Percentiles rank a stretch among this genome's conserved stretches.
Conservation (phyloP, 2,797 vertebrate genomes). For the Anolis apletophallus region DNA sequence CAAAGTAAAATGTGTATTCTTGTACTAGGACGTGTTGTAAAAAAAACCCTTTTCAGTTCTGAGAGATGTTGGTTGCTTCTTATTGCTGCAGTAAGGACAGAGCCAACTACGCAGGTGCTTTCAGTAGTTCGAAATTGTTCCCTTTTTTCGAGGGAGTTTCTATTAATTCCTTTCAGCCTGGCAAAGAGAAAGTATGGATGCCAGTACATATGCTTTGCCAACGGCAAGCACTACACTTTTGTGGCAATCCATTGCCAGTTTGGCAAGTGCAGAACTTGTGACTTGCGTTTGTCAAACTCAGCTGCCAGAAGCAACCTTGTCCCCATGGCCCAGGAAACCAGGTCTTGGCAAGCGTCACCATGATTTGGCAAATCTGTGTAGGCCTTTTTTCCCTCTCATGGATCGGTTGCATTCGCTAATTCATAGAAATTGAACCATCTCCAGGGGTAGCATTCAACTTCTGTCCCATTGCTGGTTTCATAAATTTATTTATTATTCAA, state of each 20-base stretch:
- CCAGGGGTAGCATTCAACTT: conserved; percentile 27
- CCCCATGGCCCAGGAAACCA: conserved; percentile 22
- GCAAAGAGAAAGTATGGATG: background rate
- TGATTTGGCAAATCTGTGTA: conserved; percentile 21
- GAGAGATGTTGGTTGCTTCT: background rate
- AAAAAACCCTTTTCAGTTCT: background rate
- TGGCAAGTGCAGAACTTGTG: conserved; percentile 34
- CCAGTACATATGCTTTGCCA: background rate
- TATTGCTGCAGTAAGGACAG: background rate
- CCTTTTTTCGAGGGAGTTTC: background rate
- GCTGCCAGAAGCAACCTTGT: background rate
- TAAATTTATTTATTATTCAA: conserved; percentile 28
- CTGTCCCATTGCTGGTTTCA: background rate
- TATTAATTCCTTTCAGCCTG: background rate
- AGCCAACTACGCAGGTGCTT: background rate
- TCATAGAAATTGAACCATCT: conserved; percentile 23
- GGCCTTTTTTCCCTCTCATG: background rate
- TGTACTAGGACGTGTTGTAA: background rate
- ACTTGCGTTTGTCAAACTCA: background rate
- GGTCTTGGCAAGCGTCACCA: conserved; percentile 39
- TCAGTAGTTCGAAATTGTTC: background rate
- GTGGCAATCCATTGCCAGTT: conserved; percentile 48
- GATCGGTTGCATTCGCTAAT: conserved; percentile 17
- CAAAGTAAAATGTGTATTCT: background rate
- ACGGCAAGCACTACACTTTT: conserved; percentile 41